A percentile compares a stretch with the other conserved stretches of the same genome.
Conservation (phyloP, 1,140 invertebrate genomes). For the Myzus persicae region DNA sequence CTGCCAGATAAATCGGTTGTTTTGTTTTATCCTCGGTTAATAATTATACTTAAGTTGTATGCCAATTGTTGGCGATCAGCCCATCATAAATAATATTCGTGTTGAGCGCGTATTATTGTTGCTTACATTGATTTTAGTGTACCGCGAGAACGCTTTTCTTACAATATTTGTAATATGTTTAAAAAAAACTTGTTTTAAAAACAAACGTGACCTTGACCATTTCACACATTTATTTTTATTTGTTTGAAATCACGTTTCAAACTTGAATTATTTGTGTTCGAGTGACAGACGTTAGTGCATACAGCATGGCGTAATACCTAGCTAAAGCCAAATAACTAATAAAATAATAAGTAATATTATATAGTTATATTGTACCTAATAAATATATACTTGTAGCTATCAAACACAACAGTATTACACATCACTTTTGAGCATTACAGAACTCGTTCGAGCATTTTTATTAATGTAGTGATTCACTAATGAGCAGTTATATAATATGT, state of each 20-base stretch:
- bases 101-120: not conserved
- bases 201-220: not conserved
- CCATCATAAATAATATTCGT: not conserved
- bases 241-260: not conserved
- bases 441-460: not conserved
- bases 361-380: not conserved
- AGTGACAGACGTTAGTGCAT: not conserved
- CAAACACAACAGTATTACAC: not conserved
- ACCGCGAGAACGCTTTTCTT: not conserved
- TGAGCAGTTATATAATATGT: not conserved
- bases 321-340: not conserved
- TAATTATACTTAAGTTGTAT: not conserved
- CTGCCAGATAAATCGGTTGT: not conserved
- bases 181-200: constrained; percentile 6
- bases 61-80: not conserved
- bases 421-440: not conserved
- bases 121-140: not conserved
- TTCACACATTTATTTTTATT: not conserved
- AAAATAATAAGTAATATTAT: not conserved
- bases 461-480: not conserved
- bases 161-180: not conserved
- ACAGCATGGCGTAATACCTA: not conserved
- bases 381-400: not conserved
- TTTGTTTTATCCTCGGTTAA: not conserved
- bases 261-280: not conserved